These are phyloP conservation scores for Apis cerana DNA, from an alignment of 1,140 invertebrate species.

Conservation along the genomic window DNA sequence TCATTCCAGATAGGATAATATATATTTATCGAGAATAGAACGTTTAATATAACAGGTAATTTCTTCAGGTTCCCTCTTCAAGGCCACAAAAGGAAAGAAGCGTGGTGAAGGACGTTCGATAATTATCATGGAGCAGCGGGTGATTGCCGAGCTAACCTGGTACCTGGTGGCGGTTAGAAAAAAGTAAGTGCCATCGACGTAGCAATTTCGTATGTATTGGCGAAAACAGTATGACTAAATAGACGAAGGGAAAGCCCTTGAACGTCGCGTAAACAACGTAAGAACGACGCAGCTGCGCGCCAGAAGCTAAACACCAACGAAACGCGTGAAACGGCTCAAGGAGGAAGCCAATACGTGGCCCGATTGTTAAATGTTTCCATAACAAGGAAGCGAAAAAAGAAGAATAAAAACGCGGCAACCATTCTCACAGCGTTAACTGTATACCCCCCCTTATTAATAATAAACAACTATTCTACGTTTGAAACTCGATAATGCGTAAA, in stretches of 20 bases:
- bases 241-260: slow-evolving; percentile 33
- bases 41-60: neutral
- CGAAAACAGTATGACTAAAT: slow-evolving; percentile 45
- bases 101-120: slow-evolving; percentile 34
- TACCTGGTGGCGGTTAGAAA: slow-evolving; percentile 33
- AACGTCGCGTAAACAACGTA: slow-evolving; percentile 31
- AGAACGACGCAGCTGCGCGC: slow-evolving; percentile 21
- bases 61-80: slow-evolving; percentile 23
- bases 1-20: neutral
- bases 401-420: slow-evolving; percentile 16
- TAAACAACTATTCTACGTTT: slow-evolving; percentile 24
- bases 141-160: slow-evolving; percentile 12
- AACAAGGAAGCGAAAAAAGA: slow-evolving; percentile 28
- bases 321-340: neutral
- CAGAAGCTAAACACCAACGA: slow-evolving; percentile 45
- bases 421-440: slow-evolving; percentile 50
- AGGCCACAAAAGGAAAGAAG: slow-evolving; percentile 46
- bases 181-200: slow-evolving; percentile 15
- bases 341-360: slow-evolving; percentile 11
- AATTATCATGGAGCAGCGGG: slow-evolving; percentile 32
- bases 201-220: slow-evolving; percentile 42
- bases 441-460: slow-evolving; percentile 15
- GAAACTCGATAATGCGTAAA: neutral
- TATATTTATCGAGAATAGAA: neutral
- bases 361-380: slow-evolving; percentile 41